Conservation (phyloP, 1,140 invertebrate species). For the Carcinoscorpius rotundicauda region DNA sequence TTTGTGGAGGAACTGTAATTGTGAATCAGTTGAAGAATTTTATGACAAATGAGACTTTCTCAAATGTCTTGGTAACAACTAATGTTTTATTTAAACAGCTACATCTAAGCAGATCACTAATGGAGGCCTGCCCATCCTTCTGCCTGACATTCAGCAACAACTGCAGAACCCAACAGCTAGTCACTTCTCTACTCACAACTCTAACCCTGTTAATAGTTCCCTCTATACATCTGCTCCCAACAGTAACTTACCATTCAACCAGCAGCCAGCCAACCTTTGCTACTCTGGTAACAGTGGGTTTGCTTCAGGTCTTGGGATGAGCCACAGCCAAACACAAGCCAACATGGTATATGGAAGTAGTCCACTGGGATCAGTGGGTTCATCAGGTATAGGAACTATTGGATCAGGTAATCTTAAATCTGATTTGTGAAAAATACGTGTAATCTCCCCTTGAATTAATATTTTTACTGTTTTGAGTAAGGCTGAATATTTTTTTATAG, state of each 20-base stretch:
- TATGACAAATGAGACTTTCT: too few relatives aligned
- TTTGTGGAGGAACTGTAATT: too few relatives aligned
- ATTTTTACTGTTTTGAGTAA: too few relatives aligned
- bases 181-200: conserved; percentile 32
- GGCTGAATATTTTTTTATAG: too few relatives aligned
- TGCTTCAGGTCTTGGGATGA: conserved; percentile 14
- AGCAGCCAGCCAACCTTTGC: conserved; percentile 11
- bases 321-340: conserved; percentile 14
- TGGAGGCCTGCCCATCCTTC: too few relatives aligned
- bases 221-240: conserved; percentile 17
- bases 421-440: too few relatives aligned
- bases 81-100: too few relatives aligned
- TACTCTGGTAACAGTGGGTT: conserved; percentile 22
- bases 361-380: conserved; percentile 35
- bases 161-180: conserved; percentile 42
- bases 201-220: conserved; percentile 25
- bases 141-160: conserved; percentile 28
- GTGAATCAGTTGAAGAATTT: too few relatives aligned
- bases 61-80: too few relatives aligned
- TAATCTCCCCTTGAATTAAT: too few relatives aligned
- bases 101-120: too few relatives aligned
- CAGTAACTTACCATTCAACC: conserved; percentile 15
- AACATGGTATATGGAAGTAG: conserved; percentile 16
- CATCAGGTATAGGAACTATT: conserved; percentile 37
- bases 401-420: conserved; percentile 20